phyloP scores from a whole-genome alignment of 2,888 invertebrate species.

The Spatulosminthurus flaviceps region DNA sequence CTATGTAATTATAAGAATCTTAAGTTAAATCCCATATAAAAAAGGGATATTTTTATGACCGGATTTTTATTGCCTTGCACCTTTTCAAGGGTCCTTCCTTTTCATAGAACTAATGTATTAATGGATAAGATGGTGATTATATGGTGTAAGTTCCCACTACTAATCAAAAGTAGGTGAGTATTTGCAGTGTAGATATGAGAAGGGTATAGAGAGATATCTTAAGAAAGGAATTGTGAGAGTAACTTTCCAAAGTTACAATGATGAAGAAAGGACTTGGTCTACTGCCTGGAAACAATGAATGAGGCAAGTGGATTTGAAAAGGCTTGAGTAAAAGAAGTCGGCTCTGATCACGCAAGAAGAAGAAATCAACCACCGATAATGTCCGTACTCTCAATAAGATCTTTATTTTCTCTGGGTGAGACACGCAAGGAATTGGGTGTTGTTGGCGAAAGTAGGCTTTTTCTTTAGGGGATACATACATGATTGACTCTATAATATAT shows the following conservation, averaged over 20 bases:
- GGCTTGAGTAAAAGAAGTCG: conserved; percentile 33
- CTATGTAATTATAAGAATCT: not conserved
- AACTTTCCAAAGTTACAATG: too few species aligned
- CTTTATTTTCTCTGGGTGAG: not conserved
- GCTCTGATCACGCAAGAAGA: conserved; percentile 31
- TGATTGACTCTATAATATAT: too few species aligned
- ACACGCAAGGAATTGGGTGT: not conserved
- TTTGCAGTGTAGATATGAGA: too few species aligned
- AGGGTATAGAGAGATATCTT: too few species aligned
- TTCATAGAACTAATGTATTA: conserved; percentile 29
- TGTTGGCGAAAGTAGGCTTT: too few species aligned
- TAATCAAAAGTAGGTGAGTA: conserved; percentile 25
- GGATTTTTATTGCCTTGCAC: not conserved
- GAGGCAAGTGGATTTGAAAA: not conserved
- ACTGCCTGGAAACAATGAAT: conserved; percentile 25
- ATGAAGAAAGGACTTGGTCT: conserved; percentile 16
- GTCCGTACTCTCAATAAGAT: not conserved
- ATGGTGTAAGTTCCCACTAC: not conserved
- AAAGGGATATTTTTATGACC: not conserved
- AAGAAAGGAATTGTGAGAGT: too few species aligned
- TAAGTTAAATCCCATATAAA: not conserved
- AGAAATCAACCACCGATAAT: not conserved
- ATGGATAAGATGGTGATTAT: not conserved
- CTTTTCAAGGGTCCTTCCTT: not conserved
- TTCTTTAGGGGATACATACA: too few species aligned